phyloP scores from a whole-genome alignment of 2,113 vertebrate genomes.

The Brachyhypopomus gauderio region DNA sequence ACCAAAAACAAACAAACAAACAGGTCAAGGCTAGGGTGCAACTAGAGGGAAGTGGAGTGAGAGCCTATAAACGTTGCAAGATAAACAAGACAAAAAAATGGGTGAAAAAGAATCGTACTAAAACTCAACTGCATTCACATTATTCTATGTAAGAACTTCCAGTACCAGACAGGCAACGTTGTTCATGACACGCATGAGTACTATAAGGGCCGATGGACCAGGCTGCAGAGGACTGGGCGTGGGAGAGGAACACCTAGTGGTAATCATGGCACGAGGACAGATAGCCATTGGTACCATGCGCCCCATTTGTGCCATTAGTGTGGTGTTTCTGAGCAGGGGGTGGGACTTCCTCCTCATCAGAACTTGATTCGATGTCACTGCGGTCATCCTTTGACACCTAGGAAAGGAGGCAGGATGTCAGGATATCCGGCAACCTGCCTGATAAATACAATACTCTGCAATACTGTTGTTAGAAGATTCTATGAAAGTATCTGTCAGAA shows the following conservation, averaged over 20 bases:
- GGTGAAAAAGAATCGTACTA: constrained; percentile 52
- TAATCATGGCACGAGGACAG: constrained; percentile 84
- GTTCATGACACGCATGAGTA: constrained; percentile 63
- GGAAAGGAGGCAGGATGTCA: neutral
- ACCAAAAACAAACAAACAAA: constrained; percentile 57
- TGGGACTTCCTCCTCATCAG: constrained; percentile 88
- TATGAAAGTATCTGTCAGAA: too few species aligned
- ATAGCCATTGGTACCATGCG: constrained; percentile 89
- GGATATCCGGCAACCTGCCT: neutral
- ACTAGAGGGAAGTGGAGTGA: constrained; percentile 52
- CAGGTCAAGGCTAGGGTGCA: neutral
- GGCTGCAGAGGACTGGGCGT: constrained; percentile 59
- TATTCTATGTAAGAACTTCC: constrained; percentile 79
- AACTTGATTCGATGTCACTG: constrained; percentile 96
- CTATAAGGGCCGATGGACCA: constrained; percentile 59
- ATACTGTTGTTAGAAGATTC: too few species aligned
- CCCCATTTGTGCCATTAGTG: constrained; percentile 88
- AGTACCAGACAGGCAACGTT: constrained; percentile 81
- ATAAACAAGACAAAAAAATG: constrained; percentile 38
- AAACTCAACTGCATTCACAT: constrained; percentile 76
- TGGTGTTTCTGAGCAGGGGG: constrained; percentile 79
- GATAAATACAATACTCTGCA: too few species aligned
- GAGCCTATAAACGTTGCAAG: constrained; percentile 60
- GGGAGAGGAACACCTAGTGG: constrained; percentile 75
- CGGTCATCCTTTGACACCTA: constrained; percentile 94